Evolutionary conservation across 2,113 vertebrate genomes (phyloP), one percentile per base, ranked within the genome.

Genomic region (Anoplopoma fimbria): DNA sequence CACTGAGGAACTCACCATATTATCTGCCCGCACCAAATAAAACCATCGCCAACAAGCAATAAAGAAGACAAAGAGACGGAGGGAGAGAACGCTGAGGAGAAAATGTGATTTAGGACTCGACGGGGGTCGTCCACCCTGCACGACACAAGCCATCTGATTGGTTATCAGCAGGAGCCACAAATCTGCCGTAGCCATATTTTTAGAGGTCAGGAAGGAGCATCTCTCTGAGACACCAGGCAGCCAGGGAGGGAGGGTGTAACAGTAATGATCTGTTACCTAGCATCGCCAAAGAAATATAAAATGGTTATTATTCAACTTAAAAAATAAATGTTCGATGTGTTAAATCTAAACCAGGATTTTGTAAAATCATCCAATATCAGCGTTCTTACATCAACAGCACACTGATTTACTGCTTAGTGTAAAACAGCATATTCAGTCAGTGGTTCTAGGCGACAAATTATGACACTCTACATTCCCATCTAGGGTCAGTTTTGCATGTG

Each of bases 171-270:
- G 55, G 21, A 83, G 84, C 83, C 86, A 92, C 92, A 91, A 91
- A 93, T 93, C 91, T 91, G 87, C 84, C n/a, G 31, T 51, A 45
- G 62, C 87, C 89, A 92, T 91, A 89, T 91, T 93, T 89, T 90
- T 91, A 86, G 91, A 94, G 90, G 92, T 91, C 93, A 93, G 87
- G 84, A 81, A 69, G 86, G 82, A 89, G 79, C 42, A 51, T 80
- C 87, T 70, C 85, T 69, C 83, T 81, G 80, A 84, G 83, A 77
- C 75, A 64, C 81, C 81, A 81, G 80, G 71, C 77, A 67, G 78
- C 23, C 31, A 27, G n/a, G 29, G 58, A 17, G 57, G 47, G 4
- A 4, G 42, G 1, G 13, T 62, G 64, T 53, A 47, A 29, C 69
- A 51, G 65, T 60, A 53, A 55, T 42, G 7, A n/a, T 63, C 21